Evolutionary conservation across 2,797 vertebrate species (phyloP).

Genomic region (Diplodus puntazzo): DNA sequence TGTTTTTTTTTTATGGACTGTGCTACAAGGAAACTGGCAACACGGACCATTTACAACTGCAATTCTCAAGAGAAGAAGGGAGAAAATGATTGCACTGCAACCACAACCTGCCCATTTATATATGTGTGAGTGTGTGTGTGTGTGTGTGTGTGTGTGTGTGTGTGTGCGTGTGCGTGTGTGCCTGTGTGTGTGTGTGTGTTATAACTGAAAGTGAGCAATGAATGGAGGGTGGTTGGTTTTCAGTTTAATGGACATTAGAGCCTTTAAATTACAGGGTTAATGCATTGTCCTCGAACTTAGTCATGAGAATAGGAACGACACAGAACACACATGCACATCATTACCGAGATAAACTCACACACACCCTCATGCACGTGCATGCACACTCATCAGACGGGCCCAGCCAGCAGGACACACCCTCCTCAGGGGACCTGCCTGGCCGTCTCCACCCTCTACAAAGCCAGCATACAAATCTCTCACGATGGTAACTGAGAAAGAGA

Average conservation of each 20-base stretch:
- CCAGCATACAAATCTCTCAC: conserved; percentile 68
- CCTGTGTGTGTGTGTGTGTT: conserved; percentile 18
- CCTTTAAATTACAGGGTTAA: conserved; percentile 54
- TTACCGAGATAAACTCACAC: conserved; percentile 40
- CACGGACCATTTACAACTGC: neutral
- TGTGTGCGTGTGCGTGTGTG: too few relatives aligned
- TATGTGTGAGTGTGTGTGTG: too few relatives aligned
- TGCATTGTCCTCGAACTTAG: conserved; percentile 32
- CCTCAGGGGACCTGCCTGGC: conserved; percentile 74
- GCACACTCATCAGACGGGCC: conserved; percentile 58
- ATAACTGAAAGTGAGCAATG: conserved; percentile 23
- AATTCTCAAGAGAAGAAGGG: conserved; percentile 19
- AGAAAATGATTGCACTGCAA: neutral
- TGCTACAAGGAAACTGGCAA: neutral
- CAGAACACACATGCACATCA: conserved; percentile 30
- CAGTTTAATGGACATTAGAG: conserved; percentile 26
- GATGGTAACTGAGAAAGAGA: conserved; percentile 34
- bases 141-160: too few relatives aligned
- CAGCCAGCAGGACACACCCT: conserved; percentile 73
- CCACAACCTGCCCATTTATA: conserved; percentile 21
- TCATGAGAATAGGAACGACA: conserved; percentile 32
- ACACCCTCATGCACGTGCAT: conserved; percentile 41
- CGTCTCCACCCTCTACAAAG: conserved; percentile 78
- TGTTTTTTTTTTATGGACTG: neutral
- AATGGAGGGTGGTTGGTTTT: conserved; percentile 11